A percentile compares a stretch with the other conserved stretches of the same genome.
phyloP scores from a whole-genome alignment of 2,888 invertebrate species.

The Junonia oenone region DNA sequence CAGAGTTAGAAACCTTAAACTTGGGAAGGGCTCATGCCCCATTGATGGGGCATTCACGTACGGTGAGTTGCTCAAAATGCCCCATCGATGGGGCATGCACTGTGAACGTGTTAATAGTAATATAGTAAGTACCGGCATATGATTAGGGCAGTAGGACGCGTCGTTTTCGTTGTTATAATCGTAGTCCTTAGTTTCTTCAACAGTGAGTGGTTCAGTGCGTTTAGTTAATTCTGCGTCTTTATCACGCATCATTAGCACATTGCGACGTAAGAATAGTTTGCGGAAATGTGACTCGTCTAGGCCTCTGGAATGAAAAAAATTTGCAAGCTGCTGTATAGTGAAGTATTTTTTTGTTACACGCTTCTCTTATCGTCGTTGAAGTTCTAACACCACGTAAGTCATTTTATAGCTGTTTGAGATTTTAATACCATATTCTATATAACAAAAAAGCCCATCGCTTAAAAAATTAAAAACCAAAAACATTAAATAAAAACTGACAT shows the following conservation, averaged over 20 bases:
- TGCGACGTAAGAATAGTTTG: conserved; percentile 58
- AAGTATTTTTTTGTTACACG: too few relatives aligned
- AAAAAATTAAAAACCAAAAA: too few relatives aligned
- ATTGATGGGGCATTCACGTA: not conserved
- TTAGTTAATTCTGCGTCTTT: conserved; percentile 39
- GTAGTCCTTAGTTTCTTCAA: conserved; percentile 58
- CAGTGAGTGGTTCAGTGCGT: conserved; percentile 43
- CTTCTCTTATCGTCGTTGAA: too few relatives aligned
- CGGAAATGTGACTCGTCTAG: conserved; percentile 68
- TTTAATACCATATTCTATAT: too few relatives aligned
- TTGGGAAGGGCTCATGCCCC: not conserved
- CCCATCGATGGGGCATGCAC: not conserved
- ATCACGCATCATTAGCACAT: conserved; percentile 51
- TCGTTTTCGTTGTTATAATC: conserved; percentile 75
- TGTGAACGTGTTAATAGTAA: not conserved
- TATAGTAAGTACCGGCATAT: conserved; percentile 45
- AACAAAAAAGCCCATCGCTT: too few relatives aligned
- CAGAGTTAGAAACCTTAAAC: not conserved
- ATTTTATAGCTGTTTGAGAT: too few relatives aligned
- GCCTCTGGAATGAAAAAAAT: conserved; percentile 60
- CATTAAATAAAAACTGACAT: too few relatives aligned
- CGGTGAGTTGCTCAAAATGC: not conserved
- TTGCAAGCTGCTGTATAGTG: too few relatives aligned
- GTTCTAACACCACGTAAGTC: too few relatives aligned
- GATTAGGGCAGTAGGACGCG: conserved; percentile 66